These are phyloP conservation scores for Panonychus citri DNA, from an alignment of 1,140 invertebrate genomes.

Conservation along the genomic window DNA sequence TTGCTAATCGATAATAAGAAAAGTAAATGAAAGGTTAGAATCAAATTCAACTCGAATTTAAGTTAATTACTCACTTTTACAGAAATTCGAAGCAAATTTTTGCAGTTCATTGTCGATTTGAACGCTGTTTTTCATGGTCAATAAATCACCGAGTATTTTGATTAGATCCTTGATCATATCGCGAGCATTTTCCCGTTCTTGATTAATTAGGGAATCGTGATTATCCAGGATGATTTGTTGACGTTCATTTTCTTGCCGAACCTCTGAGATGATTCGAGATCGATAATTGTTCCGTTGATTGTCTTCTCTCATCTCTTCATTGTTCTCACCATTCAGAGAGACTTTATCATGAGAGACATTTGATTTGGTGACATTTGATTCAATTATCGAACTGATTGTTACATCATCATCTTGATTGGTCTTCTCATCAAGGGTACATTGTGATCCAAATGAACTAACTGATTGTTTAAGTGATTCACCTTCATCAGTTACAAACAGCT, in stretches of 20 bases:
- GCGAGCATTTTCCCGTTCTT: conserved; percentile 49
- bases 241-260: background rate
- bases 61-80: conserved; percentile 35
- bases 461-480: background rate
- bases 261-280: background rate
- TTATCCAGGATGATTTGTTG: too few relatives aligned
- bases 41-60: conserved; percentile 7
- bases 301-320: too few relatives aligned
- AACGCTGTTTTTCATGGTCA: conserved; percentile 38
- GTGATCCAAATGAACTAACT: background rate
- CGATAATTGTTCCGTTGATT: too few relatives aligned
- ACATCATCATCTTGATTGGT: background rate
- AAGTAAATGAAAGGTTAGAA: conserved; percentile 27
- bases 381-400: too few relatives aligned
- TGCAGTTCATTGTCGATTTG: conserved; percentile 70
- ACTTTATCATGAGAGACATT: too few relatives aligned
- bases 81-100: conserved; percentile 70
- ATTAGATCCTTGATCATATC: background rate
- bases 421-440: too few relatives aligned
- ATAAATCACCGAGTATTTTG: conserved; percentile 20
- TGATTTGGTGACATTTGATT: too few relatives aligned
- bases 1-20: conserved; percentile 22
- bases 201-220: conserved; percentile 21
- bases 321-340: background rate
- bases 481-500: background rate